Evolutionary conservation across 2,113 vertebrate species (phyloP), one percentile per base, ranked within the genome.

Genomic region (Antigone vipio): DNA sequence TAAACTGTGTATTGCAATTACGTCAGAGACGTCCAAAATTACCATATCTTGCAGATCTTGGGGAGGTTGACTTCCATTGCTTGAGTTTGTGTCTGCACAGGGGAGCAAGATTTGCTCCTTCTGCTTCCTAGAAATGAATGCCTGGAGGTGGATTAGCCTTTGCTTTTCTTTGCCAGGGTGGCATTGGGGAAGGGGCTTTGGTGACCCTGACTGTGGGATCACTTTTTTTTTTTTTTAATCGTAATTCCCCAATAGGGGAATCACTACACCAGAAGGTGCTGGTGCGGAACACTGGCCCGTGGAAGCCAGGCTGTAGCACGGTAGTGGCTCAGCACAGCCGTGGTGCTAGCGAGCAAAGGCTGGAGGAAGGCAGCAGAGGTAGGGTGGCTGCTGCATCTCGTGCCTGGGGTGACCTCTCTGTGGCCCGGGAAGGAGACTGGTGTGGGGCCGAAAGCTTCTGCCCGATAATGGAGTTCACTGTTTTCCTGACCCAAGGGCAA

Each of bases 401-500:
- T 72, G 53, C 1, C 0, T 83, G 50, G 55, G 63, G 53, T 96
- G 81, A 95, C 82, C 74, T 96, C 91, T 69, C 42, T 32, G 18
- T 88, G 64, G 74, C 58, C 45, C 75, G 29, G 60, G 72, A 94
- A 55, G 38, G 95, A 95, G 92, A 96, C 58, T 89, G 80, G 32
- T 91, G 88, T 5, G 76, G 84, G 93, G 76, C 32, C 30, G 88
- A 88, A 94, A 97, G 92, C 42, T 75, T 85, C 74, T 93, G 95
- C 73, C 76, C 10, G 12, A 75, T 96, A 97, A 88, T 92, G 78
- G 84, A 96, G 53, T 89, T 97, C 89, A 76, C 59, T 93, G 93
- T 98, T 97, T 83, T 95, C 85, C 96, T 97, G 96, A 96, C 95
- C 95, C 15, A 60, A 88, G 77, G 96, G 96, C 94, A 95, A 50